A percentile compares a stretch with the other conserved stretches of the same genome.
These are phyloP conservation scores for Leptinotarsa lineolata DNA, from an alignment of 1,140 invertebrate genomes.

Conservation along the genomic window DNA sequence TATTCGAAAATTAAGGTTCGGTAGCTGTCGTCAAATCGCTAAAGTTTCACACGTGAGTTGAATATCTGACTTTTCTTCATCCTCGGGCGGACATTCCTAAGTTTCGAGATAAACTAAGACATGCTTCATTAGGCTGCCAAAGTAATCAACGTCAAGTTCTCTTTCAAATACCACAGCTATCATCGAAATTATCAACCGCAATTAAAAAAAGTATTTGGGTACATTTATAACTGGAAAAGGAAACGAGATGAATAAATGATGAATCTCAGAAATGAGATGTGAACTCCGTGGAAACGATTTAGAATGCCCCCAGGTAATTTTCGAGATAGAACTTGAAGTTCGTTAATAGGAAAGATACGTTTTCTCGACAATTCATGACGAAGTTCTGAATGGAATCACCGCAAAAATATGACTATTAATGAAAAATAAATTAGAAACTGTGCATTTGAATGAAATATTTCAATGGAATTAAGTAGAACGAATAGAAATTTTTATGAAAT, in stretches of 20 bases:
- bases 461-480: no score
- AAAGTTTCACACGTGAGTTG: no score
- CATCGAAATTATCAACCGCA: neutral
- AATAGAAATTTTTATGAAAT: no score
- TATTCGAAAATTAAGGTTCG: no score
- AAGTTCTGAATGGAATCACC: neutral
- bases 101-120: no score
- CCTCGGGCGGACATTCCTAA: neutral
- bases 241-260: slow-evolving; percentile 6
- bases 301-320: neutral
- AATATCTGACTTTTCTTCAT: no score
- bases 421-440: no score
- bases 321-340: neutral
- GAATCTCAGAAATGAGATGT: neutral
- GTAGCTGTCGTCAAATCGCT: no score
- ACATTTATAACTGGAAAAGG: neutral
- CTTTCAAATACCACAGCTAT: neutral
- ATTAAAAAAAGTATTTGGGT: neutral
- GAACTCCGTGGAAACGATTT: slow-evolving; percentile 7
- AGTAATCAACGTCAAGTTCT: neutral
- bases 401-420: neutral
- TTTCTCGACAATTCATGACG: neutral
- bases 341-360: slow-evolving; percentile 6
- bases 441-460: no score
- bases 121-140: neutral